Evolutionary conservation across 2,113 vertebrate species (phyloP).

Genomic region (Martes martes): DNA sequence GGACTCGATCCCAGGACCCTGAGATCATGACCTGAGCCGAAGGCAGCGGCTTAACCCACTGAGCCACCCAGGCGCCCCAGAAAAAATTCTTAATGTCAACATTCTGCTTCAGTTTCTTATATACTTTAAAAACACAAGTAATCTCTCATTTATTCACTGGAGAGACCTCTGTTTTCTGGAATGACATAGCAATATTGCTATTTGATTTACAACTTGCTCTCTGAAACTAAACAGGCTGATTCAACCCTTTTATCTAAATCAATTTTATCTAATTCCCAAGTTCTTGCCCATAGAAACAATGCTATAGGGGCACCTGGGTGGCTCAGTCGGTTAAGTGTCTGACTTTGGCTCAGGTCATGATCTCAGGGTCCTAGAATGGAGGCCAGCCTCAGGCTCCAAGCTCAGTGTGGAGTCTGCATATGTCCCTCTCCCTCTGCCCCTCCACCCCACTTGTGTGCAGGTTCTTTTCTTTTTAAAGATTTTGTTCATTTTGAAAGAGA

Average conservation of each 20-base stretch:
- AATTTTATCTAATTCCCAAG: background rate
- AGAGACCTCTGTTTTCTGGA: background rate
- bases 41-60: no score
- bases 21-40: no score
- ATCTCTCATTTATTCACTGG: background rate
- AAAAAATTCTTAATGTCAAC: background rate
- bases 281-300: background rate
- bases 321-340: background rate
- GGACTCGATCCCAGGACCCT: no score
- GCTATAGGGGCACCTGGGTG: background rate
- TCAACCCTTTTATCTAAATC: background rate
- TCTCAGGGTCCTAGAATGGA: background rate
- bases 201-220: background rate
- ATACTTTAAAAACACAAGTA: background rate
- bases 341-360: background rate
- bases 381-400: background rate
- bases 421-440: background rate
- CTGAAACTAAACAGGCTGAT: background rate
- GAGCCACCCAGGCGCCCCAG: no score
- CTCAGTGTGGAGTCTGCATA: background rate
- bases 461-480: background rate
- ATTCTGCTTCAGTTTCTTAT: background rate
- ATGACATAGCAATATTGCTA: background rate
- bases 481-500: background rate
- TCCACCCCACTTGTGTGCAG: background rate